Percentiles rank a stretch among this genome's conserved stretches.
Conservation (phyloP, 2,797 vertebrate genomes). For the Enteromius argenteus region DNA sequence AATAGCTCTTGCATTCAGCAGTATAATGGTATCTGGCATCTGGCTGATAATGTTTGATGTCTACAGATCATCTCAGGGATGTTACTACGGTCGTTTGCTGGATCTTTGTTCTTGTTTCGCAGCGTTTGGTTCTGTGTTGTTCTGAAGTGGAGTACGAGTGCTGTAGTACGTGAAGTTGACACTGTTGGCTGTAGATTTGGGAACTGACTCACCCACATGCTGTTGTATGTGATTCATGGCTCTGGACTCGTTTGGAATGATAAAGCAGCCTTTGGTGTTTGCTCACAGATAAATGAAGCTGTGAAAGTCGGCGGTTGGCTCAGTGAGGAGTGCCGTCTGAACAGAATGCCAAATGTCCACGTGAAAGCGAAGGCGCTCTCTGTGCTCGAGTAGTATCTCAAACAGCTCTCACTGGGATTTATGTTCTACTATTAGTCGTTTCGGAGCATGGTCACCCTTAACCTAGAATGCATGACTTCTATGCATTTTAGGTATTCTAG, state of each 20-base stretch:
- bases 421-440: not conserved
- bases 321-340: conserved; percentile 18
- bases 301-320: conserved; percentile 29
- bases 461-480: not conserved
- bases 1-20: conserved; percentile 23
- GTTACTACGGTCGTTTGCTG: not conserved
- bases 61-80: not conserved
- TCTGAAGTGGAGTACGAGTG: conserved; percentile 15
- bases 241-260: conserved; percentile 29
- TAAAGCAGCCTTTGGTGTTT: conserved; percentile 44
- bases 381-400: not conserved
- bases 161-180: conserved; percentile 13
- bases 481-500: no score
- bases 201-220: conserved; percentile 14
- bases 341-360: conserved; percentile 37
- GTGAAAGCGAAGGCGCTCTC: conserved; percentile 1
- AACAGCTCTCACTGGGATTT: not conserved
- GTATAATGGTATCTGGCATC: not conserved
- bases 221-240: conserved; percentile 40
- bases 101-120: conserved; percentile 11
- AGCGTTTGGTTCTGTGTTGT: not conserved
- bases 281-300: conserved; percentile 44
- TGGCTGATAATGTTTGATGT: conserved; percentile 13
- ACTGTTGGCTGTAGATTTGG: conserved; percentile 31
- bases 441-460: not conserved